Percentiles rank a stretch among this genome's conserved stretches.
These are phyloP conservation scores for Osmoderma eremita DNA, from an alignment of 2,888 invertebrate species.

Conservation along the genomic window DNA sequence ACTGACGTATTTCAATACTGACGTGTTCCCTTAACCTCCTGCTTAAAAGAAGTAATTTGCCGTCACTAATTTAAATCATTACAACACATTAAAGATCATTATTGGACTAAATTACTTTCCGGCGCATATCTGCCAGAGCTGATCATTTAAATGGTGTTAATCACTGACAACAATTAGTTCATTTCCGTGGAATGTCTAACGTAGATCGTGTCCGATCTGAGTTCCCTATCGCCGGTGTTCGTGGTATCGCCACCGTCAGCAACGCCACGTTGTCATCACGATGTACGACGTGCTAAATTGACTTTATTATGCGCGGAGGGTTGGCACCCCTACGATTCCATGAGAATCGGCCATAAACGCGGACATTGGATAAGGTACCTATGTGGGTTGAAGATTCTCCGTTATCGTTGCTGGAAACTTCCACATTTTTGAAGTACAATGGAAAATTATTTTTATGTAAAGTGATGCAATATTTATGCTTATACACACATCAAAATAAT, in stretches of 20 bases:
- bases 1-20: not conserved
- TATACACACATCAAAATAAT: too few relatives aligned
- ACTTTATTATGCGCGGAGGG: constrained; percentile 31
- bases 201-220: constrained; percentile 42
- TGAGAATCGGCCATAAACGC: not conserved
- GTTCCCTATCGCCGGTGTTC: constrained; percentile 37
- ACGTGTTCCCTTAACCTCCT: not conserved
- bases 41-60: not conserved
- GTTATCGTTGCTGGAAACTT: not conserved
- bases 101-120: constrained; percentile 11
- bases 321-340: not conserved
- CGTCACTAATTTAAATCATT: too few relatives aligned
- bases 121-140: constrained; percentile 32
- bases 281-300: constrained; percentile 38
- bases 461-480: not conserved
- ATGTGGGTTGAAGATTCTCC: not conserved
- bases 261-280: constrained; percentile 26
- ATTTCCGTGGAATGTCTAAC: constrained; percentile 36
- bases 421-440: too few relatives aligned
- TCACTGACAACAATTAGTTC: constrained; percentile 49
- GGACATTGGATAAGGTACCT: not conserved
- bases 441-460: not conserved
- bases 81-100: too few relatives aligned
- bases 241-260: constrained; percentile 35
- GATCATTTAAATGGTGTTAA: constrained; percentile 50